Evolutionary conservation across 2,797 vertebrate genomes (phyloP).

Genomic region (Prunella strophiata): DNA sequence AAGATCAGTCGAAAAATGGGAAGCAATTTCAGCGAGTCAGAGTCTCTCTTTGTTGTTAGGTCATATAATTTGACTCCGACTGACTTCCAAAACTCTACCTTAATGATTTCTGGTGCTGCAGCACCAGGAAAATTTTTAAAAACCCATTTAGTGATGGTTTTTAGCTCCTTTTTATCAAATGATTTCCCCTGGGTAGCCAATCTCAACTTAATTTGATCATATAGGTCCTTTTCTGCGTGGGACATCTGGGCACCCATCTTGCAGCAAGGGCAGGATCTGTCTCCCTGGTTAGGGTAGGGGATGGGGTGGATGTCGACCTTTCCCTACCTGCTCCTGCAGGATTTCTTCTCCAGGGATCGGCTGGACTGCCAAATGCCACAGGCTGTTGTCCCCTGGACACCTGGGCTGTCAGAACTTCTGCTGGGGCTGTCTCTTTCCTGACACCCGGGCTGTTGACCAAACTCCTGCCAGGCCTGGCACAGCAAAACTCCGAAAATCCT

Average conservation of each 20-base stretch:
- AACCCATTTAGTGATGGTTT: background rate
- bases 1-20: background rate
- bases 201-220: background rate
- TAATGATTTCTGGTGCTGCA: background rate
- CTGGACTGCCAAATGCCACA: background rate
- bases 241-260: background rate
- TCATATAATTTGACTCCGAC: background rate
- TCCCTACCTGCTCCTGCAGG: background rate
- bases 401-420: background rate
- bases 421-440: background rate
- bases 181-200: background rate
- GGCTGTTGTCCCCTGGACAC: background rate
- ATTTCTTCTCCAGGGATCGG: background rate
- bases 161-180: background rate
- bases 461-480: background rate
- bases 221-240: background rate
- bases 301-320: background rate
- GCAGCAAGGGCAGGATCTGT: background rate
- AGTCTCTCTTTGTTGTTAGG: background rate
- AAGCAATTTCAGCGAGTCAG: background rate
- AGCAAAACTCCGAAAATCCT: background rate
- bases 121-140: background rate
- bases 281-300: background rate
- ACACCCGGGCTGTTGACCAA: background rate
- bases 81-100: background rate